phyloP scores from a whole-genome alignment of 2,888 invertebrate genomes.

The Agrotis ipsilon region DNA sequence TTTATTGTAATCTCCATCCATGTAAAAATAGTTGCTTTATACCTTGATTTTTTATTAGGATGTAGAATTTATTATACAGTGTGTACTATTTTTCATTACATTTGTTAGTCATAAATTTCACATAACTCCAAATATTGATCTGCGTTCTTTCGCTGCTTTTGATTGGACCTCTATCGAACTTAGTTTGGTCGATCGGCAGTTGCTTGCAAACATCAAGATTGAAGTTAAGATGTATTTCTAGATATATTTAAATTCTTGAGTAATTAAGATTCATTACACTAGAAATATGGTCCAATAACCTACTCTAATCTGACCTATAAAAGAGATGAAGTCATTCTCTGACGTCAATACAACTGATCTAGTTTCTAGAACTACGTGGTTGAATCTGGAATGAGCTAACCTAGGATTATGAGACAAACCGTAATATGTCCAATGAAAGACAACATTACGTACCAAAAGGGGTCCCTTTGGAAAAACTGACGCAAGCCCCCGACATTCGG shows the following conservation, averaged over 20 bases:
- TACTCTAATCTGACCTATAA: not conserved
- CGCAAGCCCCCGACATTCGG: constrained; percentile 84
- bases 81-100: too few species aligned
- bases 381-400: constrained; percentile 25
- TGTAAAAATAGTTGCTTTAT: too few species aligned
- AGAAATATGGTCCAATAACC: not conserved
- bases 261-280: not conserved
- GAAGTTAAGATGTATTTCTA: not conserved
- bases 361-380: constrained; percentile 1
- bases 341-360: constrained; percentile 6
- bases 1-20: too few species aligned
- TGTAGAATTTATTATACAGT: too few species aligned
- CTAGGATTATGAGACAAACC: constrained; percentile 1
- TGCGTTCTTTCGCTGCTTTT: too few species aligned
- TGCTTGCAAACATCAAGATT: too few species aligned
- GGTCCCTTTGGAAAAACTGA: constrained; percentile 82
- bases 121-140: too few species aligned
- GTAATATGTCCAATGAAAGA: constrained; percentile 15
- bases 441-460: constrained; percentile 79
- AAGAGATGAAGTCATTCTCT: constrained; percentile 11
- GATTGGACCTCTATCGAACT: too few species aligned
- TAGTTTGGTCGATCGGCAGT: too few species aligned
- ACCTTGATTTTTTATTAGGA: too few species aligned
- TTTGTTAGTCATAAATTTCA: too few species aligned
- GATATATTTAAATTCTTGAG: not conserved